These are phyloP conservation scores for Palythoa caribaeorum DNA, from an alignment of 92 coral and sea anemone species.

Conservation along the genomic window DNA sequence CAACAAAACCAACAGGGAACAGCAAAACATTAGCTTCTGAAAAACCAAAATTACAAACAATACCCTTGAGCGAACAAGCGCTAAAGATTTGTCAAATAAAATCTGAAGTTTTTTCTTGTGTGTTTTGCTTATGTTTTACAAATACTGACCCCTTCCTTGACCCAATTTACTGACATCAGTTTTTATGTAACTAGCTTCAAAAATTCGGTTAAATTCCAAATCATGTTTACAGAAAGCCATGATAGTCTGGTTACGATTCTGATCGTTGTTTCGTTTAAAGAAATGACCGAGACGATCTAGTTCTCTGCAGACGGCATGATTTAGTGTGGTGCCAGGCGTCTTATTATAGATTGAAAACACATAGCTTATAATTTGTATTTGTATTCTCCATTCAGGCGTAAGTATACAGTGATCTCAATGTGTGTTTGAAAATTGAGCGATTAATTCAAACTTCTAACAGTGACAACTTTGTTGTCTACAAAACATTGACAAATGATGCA, in stretches of 20 bases:
- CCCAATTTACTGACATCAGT: slow-evolving; percentile 51
- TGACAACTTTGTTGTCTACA: slow-evolving; percentile 76
- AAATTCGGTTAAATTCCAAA: not conserved
- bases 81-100: slow-evolving; percentile 22
- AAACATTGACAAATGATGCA: slow-evolving; percentile 46
- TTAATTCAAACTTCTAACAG: slow-evolving; percentile 56
- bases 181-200: slow-evolving; percentile 47
- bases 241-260: slow-evolving; percentile 70
- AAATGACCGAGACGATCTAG: slow-evolving; percentile 36
- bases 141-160: slow-evolving; percentile 66
- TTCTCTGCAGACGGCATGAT: slow-evolving; percentile 36
- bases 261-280: slow-evolving; percentile 49
- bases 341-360: slow-evolving; percentile 35
- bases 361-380: slow-evolving; percentile 2
- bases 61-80: slow-evolving; percentile 26
- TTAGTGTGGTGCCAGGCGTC: slow-evolving; percentile 39
- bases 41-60: slow-evolving; percentile 50
- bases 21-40: slow-evolving; percentile 43
- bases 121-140: slow-evolving; percentile 10
- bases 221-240: slow-evolving; percentile 37
- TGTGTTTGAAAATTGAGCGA: slow-evolving; percentile 45
- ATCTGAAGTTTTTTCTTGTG: not conserved
- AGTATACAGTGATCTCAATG: slow-evolving; percentile 49
- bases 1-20: slow-evolving; percentile 56
- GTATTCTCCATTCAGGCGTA: slow-evolving; percentile 19